A percentile compares a stretch with the other conserved stretches of the same genome.
Conservation (phyloP, 2,113 vertebrate genomes). For the Vulpes lagopus region DNA sequence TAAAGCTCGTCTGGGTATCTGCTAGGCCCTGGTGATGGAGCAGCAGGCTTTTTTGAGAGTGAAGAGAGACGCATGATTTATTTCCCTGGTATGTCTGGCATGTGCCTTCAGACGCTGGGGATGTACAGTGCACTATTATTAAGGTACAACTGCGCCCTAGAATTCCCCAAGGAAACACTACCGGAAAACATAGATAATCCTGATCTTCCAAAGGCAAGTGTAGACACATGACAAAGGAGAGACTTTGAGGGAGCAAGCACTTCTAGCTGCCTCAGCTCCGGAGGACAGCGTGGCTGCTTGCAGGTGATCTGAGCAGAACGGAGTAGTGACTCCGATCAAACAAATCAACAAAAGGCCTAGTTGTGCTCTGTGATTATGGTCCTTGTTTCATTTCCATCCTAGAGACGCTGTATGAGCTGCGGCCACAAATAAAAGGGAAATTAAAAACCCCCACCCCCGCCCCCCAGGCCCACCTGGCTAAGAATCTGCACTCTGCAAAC, state of each 20-base stretch:
- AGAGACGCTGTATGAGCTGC: too few species aligned
- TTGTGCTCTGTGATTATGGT: too few species aligned
- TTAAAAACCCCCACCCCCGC: accelerated
- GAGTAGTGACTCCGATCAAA: background rate
- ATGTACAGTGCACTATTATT: constrained; percentile 81
- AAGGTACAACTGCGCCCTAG: constrained; percentile 81
- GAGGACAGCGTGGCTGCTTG: background rate
- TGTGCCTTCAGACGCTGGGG: constrained; percentile 77
- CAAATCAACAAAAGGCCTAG: background rate
- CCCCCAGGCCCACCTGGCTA: background rate
- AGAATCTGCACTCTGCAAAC: constrained; percentile 37
- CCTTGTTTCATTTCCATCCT: background rate
- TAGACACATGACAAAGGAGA: constrained; percentile 55
- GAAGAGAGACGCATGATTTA: constrained; percentile 84
- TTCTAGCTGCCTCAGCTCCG: constrained; percentile 60
- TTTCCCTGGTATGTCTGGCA: constrained; percentile 75
- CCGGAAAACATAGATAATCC: background rate
- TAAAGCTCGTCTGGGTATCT: background rate
- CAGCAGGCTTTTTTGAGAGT: constrained; percentile 67
- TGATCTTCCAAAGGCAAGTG: constrained; percentile 65
- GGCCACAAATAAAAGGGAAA: background rate
- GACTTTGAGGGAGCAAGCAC: constrained; percentile 46
- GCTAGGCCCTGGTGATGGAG: constrained; percentile 70
- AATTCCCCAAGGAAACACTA: constrained; percentile 83
- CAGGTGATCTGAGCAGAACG: constrained; percentile 38